Evolutionary conservation across 2,888 invertebrate genomes (phyloP).

Genomic region (Brachypterus glaber): DNA sequence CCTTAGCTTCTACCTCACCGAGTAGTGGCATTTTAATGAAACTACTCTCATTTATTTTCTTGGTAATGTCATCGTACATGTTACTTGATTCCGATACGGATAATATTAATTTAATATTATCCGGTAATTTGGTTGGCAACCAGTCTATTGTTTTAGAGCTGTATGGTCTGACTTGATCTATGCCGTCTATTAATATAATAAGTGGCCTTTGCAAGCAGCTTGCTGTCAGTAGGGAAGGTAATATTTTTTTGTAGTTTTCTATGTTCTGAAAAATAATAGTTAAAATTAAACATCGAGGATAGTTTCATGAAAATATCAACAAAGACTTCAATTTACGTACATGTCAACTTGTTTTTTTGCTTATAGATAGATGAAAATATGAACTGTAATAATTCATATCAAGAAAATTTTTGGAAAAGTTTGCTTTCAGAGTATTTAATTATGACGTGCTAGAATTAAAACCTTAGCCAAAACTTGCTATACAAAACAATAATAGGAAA

Average conservation of each 20-base stretch:
- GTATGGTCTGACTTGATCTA: constrained; percentile 52
- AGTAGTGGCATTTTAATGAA: constrained; percentile 44
- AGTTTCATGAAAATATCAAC: not conserved
- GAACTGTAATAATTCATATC: too few species aligned
- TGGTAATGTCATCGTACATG: constrained; percentile 37
- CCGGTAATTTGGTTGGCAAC: constrained; percentile 65
- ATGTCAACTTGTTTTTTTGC: too few species aligned
- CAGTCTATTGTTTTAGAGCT: constrained; percentile 59
- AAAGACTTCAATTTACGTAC: not conserved
- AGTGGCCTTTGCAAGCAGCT: constrained; percentile 50
- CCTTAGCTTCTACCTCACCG: constrained; percentile 44
- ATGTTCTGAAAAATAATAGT: constrained; percentile 51
- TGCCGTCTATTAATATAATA: constrained; percentile 67
- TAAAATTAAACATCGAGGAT: not conserved
- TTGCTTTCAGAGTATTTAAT: too few species aligned
- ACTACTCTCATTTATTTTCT: constrained; percentile 29
- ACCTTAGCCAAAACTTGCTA: too few species aligned
- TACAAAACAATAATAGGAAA: too few species aligned
- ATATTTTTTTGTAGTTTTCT: constrained; percentile 55
- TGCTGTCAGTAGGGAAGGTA: constrained; percentile 47
- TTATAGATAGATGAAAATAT: too few species aligned
- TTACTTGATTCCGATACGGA: constrained; percentile 54
- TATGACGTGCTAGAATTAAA: too few species aligned
- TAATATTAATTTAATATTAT: constrained; percentile 66
- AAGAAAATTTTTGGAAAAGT: too few species aligned